Percentiles rank a stretch among this genome's conserved stretches.
Conservation (phyloP, 2,888 invertebrate genomes). For the Poecilus cupreus region DNA sequence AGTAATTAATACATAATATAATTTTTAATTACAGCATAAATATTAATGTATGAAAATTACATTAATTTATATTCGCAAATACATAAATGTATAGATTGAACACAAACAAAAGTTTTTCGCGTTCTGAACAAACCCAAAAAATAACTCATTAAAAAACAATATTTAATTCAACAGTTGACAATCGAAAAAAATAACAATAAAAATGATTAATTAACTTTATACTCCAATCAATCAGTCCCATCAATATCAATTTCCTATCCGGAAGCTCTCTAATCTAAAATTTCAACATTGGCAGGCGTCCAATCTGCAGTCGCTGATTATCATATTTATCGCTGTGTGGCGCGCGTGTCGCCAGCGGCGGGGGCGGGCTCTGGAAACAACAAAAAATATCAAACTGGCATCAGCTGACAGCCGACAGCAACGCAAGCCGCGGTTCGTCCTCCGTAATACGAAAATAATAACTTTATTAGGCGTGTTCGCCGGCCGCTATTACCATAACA, state of each 20-base stretch:
- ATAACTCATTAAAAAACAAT: conserved; percentile 34
- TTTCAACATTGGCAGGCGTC: conserved; percentile 37
- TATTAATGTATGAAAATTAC: conserved; percentile 34
- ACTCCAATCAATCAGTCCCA: conserved; percentile 36
- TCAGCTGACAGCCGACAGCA: conserved; percentile 62
- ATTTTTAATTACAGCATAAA: conserved; percentile 29
- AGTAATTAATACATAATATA: conserved; percentile 37
- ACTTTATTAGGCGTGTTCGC: conserved; percentile 66
- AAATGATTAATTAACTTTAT: conserved; percentile 46
- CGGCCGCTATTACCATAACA: conserved; percentile 60
- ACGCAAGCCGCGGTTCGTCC: conserved; percentile 57
- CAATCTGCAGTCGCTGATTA: conserved; percentile 42
- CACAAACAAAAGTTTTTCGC: conserved; percentile 25
- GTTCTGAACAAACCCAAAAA: conserved; percentile 2
- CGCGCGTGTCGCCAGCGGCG: not conserved
- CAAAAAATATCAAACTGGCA: conserved; percentile 61
- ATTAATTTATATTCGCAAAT: conserved; percentile 31
- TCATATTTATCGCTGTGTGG: conserved; percentile 46
- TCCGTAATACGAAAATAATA: conserved; percentile 66
- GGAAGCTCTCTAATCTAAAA: conserved; percentile 46
- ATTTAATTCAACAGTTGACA: conserved; percentile 41
- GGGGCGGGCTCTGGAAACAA: not conserved
- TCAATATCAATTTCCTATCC: conserved; percentile 39
- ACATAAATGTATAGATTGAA: conserved; percentile 14
- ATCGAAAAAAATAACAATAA: conserved; percentile 31